Base-by-base conservation (phyloP, 2,888 invertebrate species). In the Cyaniris semiargus region DNA sequence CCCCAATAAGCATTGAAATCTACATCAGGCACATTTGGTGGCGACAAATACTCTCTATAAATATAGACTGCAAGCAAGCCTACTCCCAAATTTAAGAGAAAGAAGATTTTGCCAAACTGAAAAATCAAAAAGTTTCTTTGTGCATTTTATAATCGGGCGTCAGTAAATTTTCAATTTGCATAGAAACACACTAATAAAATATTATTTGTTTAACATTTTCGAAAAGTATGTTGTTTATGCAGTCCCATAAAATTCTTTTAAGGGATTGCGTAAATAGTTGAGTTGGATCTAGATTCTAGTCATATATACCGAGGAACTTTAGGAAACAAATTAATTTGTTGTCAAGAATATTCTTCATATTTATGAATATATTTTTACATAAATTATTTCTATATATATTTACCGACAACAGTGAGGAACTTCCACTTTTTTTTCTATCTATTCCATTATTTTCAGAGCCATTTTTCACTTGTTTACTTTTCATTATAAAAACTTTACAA, bases 1-100 rank as follows among this genome's bases (percentile, higher is more conserved):
- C 96, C 96, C 96, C 96, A 96, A 89, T 95, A 95, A 27, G 92
- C 88, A 5, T 95, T 87, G 0, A 90, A 79, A 78, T 90, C 85
- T 7, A 90, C 10, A 58, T 85, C 71, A 0, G 91, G 92, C 48
- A 85, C 60, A 0, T 84, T 82, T 1, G 87, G 88, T 3, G 83
- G 82, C 4, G 80, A 79, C 0, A 79, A 83, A 3, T 85, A 60
- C 3, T 80, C 15, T 56, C 81, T 79, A 71, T 85, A 86, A 0
- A 83, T 77, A 80, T 85, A 85, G 75, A 81, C 86, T 5, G 85
- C 81, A 15, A 79, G 70, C 10, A 85, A 10, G 1, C 80, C 81
- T 2, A 80, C 44, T 0, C 85, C 18, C 15, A 86, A 18, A 4
- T 83, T 79, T n/a, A 78, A 80, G 34, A 81, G 15, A 8, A 80